These are phyloP conservation scores for Poecilia velifera DNA, from an alignment of 2,797 vertebrate genomes.

Conservation along the genomic window DNA sequence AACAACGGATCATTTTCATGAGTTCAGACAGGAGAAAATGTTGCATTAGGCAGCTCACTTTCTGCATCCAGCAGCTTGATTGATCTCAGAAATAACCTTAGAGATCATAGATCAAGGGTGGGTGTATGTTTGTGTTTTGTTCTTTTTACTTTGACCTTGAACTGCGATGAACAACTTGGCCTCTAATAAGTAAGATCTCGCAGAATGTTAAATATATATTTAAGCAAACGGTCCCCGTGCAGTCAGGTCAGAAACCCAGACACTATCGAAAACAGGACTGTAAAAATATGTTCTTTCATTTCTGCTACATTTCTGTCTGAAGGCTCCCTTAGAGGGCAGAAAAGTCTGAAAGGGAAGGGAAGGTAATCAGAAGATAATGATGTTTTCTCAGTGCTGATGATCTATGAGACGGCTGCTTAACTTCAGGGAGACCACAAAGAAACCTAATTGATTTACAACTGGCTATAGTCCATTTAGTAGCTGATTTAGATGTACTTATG, in stretches of 20 bases:
- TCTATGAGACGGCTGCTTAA: constrained; percentile 21
- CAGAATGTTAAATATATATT: neutral
- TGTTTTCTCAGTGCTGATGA: constrained; percentile 4
- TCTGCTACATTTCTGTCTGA: neutral
- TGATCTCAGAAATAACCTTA: neutral
- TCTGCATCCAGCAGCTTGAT: neutral
- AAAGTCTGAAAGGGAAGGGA: constrained; percentile 1
- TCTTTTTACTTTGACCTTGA: neutral
- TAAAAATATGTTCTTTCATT: neutral
- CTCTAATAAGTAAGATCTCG: neutral
- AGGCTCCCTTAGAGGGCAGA: neutral
- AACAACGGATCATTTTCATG: neutral
- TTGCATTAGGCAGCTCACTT: neutral
- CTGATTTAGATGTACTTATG: constrained; percentile 17
- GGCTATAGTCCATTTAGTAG: constrained; percentile 25
- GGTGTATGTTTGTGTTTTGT: neutral
- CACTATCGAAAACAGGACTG: neutral
- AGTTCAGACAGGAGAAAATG: neutral
- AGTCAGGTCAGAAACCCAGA: neutral
- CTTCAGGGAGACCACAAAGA: constrained; percentile 20
- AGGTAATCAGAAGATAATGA: constrained; percentile 15
- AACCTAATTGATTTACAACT: constrained; percentile 25
- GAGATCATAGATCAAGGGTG: neutral
- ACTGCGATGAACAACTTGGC: neutral
- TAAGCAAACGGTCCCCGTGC: neutral